These are phyloP conservation scores for Heliconius aoede DNA, from an alignment of 2,888 invertebrate genomes.

Conservation along the genomic window DNA sequence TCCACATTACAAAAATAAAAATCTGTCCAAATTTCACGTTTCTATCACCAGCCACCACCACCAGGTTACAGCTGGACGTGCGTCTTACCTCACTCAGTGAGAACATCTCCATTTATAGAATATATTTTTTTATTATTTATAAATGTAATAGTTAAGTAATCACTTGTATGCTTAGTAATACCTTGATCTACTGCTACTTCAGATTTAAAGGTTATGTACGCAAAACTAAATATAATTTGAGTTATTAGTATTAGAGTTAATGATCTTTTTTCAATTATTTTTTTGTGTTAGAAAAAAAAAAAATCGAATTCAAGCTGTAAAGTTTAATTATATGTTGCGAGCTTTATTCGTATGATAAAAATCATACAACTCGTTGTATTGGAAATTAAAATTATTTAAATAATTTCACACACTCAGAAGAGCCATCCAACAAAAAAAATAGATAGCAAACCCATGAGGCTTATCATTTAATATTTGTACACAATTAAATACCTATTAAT, in stretches of 20 bases:
- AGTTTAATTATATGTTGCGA: too few relatives aligned
- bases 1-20: too few relatives aligned
- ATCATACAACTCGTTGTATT: too few relatives aligned
- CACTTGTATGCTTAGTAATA: not conserved
- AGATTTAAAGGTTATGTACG: not conserved
- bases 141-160: not conserved
- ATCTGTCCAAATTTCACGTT: too few relatives aligned
- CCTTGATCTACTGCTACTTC: not conserved
- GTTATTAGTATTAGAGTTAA: not conserved
- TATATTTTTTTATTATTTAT: not conserved
- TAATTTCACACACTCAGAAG: not conserved
- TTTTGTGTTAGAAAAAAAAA: not conserved
- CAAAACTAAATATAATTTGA: conserved; percentile 14
- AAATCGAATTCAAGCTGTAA: not conserved
- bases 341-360: too few relatives aligned
- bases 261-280: not conserved
- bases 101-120: too few relatives aligned
- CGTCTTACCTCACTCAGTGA: too few relatives aligned
- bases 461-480: not conserved
- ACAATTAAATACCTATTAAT: not conserved
- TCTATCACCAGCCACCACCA: too few relatives aligned
- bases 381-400: not conserved
- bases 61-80: too few relatives aligned
- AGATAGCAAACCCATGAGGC: not conserved
- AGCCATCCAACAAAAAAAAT: not conserved